A percentile compares a stretch with the other conserved stretches of the same genome.
These are phyloP conservation scores for Cryptoblepharus egeriae DNA, from an alignment of 2,797 vertebrate species.

Conservation along the genomic window DNA sequence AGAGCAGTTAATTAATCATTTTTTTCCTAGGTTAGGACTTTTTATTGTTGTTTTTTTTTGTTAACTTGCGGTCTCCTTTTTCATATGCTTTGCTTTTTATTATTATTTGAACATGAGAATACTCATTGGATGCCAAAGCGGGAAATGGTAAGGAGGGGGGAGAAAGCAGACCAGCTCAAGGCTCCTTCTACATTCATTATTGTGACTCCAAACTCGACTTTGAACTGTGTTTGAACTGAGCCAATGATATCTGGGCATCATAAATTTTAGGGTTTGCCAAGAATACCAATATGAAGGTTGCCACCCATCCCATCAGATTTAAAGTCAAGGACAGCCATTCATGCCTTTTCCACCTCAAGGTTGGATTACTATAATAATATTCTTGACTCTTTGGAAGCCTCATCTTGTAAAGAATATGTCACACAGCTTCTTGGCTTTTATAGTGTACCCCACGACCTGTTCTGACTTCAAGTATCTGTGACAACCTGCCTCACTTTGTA, in stretches of 20 bases:
- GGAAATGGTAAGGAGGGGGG: constrained; percentile 15
- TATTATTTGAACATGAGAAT: constrained; percentile 67
- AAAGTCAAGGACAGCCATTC: not conserved
- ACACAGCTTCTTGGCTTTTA: no score
- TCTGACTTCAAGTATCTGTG: no score
- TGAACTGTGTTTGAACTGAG: not conserved
- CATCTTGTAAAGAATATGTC: not conserved
- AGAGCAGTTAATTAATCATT: constrained; percentile 77
- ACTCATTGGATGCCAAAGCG: constrained; percentile 58
- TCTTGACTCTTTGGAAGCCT: not conserved
- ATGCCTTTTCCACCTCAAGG: not conserved
- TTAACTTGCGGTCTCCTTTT: constrained; percentile 72
- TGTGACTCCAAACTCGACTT: not conserved
- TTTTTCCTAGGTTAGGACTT: constrained; percentile 64
- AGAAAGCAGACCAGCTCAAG: no score
- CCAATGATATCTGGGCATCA: not conserved
- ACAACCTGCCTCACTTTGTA: not conserved
- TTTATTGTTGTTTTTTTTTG: constrained; percentile 71
- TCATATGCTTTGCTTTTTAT: constrained; percentile 53
- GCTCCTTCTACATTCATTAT: not conserved
- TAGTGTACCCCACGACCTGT: no score
- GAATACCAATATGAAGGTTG: not conserved
- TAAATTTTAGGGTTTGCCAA: not conserved
- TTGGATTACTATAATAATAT: not conserved
- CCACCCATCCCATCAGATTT: not conserved